Conservation (phyloP, 2,888 invertebrate species). For the Elaeidobius kamerunicus region DNA sequence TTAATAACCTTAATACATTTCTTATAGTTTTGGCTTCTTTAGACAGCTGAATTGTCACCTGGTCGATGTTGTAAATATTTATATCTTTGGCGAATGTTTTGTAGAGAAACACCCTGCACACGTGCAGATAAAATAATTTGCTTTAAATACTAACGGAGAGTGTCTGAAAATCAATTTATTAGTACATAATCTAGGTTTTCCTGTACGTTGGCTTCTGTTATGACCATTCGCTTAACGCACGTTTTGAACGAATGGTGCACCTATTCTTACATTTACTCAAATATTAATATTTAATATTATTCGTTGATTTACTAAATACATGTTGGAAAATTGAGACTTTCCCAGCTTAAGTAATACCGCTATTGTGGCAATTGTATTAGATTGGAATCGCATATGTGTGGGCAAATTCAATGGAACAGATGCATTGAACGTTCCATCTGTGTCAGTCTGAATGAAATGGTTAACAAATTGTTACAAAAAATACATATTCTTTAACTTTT, state of each 20-base stretch:
- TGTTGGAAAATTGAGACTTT: constrained; percentile 2
- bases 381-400: constrained; percentile 4
- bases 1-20: too few relatives aligned
- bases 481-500: too few relatives aligned
- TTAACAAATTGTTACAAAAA: too few relatives aligned
- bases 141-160: not conserved
- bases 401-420: constrained; percentile 1
- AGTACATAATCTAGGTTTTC: not conserved
- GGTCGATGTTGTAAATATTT: not conserved
- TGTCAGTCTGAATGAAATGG: too few relatives aligned
- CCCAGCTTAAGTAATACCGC: not conserved
- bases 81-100: not conserved
- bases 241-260: not conserved
- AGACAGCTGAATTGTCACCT: too few relatives aligned
- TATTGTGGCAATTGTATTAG: constrained; percentile 1
- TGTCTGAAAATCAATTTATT: not conserved
- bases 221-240: not conserved
- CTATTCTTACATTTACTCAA: not conserved
- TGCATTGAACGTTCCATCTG: not conserved
- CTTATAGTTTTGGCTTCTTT: too few relatives aligned
- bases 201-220: not conserved
- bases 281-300: not conserved
- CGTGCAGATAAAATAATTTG: not conserved
- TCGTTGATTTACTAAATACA: not conserved
- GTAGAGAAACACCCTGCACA: not conserved